Evolutionary conservation across 2,113 vertebrate genomes (phyloP).

Genomic region (Chloropsis hardwickii): DNA sequence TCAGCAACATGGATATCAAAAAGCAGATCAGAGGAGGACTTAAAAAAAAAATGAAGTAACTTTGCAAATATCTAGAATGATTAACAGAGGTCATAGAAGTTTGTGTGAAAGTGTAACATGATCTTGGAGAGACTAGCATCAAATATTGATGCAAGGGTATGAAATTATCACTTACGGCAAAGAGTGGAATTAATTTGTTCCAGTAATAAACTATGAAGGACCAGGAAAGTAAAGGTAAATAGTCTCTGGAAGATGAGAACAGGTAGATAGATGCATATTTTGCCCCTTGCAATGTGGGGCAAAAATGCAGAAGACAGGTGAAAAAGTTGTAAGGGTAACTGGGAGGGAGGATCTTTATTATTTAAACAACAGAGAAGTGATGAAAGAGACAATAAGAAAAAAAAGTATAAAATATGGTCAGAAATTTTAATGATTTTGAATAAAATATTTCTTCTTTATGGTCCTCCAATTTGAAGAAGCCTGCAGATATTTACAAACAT

Average conservation of each 20-base stretch:
- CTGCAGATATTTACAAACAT: background rate
- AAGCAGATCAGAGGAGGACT: background rate
- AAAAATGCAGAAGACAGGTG: background rate
- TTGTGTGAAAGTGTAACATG: background rate
- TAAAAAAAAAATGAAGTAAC: background rate
- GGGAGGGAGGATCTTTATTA: background rate
- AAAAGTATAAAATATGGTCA: background rate
- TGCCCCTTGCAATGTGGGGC: background rate
- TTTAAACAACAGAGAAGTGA: background rate
- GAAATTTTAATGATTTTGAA: background rate
- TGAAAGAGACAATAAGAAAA: background rate
- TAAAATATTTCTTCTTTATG: background rate
- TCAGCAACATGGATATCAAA: background rate
- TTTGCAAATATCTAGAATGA: background rate
- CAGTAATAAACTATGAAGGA: background rate
- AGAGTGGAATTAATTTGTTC: background rate
- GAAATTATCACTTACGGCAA: background rate
- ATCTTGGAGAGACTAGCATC: background rate
- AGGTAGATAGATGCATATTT: background rate
- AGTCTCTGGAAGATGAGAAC: background rate
- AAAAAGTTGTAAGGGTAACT: background rate
- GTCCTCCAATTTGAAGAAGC: background rate
- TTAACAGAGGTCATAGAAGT: background rate
- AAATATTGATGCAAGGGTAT: background rate
- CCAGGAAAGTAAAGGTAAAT: background rate